Percentiles rank a stretch among this genome's conserved stretches.
phyloP scores from a whole-genome alignment of 2,888 invertebrate genomes.

The Acronicta psi region DNA sequence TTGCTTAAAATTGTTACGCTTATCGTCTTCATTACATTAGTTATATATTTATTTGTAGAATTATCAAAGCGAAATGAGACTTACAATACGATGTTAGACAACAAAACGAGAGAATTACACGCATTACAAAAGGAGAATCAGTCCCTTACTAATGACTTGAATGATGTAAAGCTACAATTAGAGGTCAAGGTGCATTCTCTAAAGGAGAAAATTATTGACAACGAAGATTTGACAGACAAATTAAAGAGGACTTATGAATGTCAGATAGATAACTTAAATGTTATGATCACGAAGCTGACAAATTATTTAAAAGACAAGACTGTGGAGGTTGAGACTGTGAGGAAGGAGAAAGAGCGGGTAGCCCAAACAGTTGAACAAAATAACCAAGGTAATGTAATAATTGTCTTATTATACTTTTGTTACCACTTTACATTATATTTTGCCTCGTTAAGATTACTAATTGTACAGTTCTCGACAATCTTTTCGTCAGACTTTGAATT shows the following conservation, averaged over 20 bases:
- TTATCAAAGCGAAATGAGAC: constrained; percentile 61
- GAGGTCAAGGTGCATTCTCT: constrained; percentile 76
- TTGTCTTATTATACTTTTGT: neutral
- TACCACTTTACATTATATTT: no score
- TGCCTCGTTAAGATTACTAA: no score
- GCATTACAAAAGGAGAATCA: constrained; percentile 68
- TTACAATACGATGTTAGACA: constrained; percentile 58
- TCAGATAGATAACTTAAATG: constrained; percentile 75
- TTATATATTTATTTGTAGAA: constrained; percentile 64
- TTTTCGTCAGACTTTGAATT: no score
- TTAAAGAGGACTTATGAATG: constrained; percentile 73
- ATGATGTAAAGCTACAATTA: constrained; percentile 71
- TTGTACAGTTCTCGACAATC: no score
- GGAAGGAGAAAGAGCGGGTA: constrained; percentile 69
- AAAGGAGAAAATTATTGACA: constrained; percentile 74
- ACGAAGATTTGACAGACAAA: constrained; percentile 73
- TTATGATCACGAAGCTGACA: constrained; percentile 73
- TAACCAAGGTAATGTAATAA: constrained; percentile 60
- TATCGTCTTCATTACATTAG: constrained; percentile 16
- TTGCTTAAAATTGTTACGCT: constrained; percentile 7
- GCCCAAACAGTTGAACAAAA: constrained; percentile 63
- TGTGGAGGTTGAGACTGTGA: constrained; percentile 64
- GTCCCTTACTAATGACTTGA: constrained; percentile 67
- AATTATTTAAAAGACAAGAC: constrained; percentile 76
- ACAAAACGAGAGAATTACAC: constrained; percentile 64